Evolutionary conservation across 2,797 vertebrate genomes (phyloP), one percentile per base, ranked within the genome.

Genomic region (Lerista edwardsae): DNA sequence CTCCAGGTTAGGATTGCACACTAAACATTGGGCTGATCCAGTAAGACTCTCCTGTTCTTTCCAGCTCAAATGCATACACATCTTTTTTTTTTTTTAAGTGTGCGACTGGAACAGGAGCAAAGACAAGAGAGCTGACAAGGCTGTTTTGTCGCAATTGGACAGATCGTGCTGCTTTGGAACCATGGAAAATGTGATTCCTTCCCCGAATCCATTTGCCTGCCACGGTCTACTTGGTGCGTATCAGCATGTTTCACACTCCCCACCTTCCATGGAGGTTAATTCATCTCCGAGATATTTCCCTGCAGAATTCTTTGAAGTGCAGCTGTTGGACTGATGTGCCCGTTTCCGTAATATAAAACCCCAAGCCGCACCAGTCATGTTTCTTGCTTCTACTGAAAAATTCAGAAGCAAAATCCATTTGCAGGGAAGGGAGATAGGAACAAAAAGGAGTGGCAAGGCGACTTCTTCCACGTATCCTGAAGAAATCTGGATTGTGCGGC

Each of bases 391-490:
- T 76, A 62, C 55, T 36, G 29, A 59, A 4, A 75, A 84, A 90
- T 47, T 69, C 44, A n/a, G 41, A 84, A 87, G 67, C 80, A 84
- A 84, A 85, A 84, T 59, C 23, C 55, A 3, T 83, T 76, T 31
- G 3, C 17, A 67, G 68, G 1, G 47, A 75, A 80, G 1, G 57
- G 79, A 78, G 76, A 85, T 36, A 88, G 44, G 59, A 61, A 34
- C 47, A 47, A 2, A 25, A 23, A 79, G 23, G 62, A 86, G 5
- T 0, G 1, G 19, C 29, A 61, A 75, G 80, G 44, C 29, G n/a
- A 67, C 14, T 3, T 65, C 10, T 0, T 87, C 86, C 55, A 78
- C 7, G 41, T 61, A 0, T 3, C 83, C 89, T 62, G 62, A 72
- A 86, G 76, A 64, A 34, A 6, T 8, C 8, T 15, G 41, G 6